Percentiles rank a stretch among this genome's conserved stretches.
phyloP scores from a whole-genome alignment of 2,888 invertebrate species.

The Colostygia pectinataria region DNA sequence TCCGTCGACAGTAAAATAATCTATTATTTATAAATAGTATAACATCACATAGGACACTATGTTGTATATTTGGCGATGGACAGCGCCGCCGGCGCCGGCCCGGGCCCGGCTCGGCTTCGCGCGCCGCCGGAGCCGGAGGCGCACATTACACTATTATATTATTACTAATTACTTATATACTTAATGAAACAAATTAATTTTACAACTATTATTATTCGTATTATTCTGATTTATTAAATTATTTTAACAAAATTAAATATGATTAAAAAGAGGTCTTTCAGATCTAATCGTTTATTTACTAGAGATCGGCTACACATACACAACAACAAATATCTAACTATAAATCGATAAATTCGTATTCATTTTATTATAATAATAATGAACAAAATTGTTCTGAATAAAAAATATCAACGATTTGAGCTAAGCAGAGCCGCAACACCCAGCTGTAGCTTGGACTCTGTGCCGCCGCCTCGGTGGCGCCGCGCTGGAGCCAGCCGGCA shows the following conservation, averaged over 20 bases:
- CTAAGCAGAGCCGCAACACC: no score
- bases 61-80: slow-evolving; percentile 29
- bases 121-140: background rate
- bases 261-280: slow-evolving; percentile 29
- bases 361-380: background rate
- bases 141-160: background rate
- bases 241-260: slow-evolving; percentile 4
- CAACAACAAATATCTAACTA: slow-evolving; percentile 16
- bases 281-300: slow-evolving; percentile 29
- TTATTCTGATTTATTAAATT: slow-evolving; percentile 11
- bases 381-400: slow-evolving; percentile 15
- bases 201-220: slow-evolving; percentile 8
- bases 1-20: slow-evolving; percentile 31
- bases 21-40: slow-evolving; percentile 45
- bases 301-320: slow-evolving; percentile 18
- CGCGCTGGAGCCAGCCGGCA: no score
- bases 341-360: slow-evolving; percentile 8
- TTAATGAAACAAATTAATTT: slow-evolving; percentile 8
- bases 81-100: slow-evolving; percentile 1
- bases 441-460: no score
- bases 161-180: background rate
- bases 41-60: slow-evolving; percentile 42
- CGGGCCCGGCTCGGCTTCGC: background rate
- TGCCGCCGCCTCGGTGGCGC: no score
- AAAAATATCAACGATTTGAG: background rate